These are phyloP conservation scores for Drosophila cognata DNA, from an alignment of 2,888 invertebrate genomes.

Conservation along the genomic window DNA sequence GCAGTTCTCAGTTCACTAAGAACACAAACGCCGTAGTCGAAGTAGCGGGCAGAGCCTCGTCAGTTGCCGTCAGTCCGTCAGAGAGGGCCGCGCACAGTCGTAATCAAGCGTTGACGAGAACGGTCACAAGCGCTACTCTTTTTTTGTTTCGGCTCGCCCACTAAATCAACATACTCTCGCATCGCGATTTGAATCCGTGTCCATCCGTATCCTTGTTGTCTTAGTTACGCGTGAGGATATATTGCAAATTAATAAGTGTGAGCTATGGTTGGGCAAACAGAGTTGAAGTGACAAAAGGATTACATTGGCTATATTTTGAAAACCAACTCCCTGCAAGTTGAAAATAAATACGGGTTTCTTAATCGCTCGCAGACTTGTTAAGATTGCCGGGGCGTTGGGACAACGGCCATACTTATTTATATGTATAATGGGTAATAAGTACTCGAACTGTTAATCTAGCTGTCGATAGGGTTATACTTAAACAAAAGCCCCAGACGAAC, in stretches of 20 bases:
- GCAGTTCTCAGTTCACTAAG: conserved; percentile 34
- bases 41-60: conserved; percentile 29
- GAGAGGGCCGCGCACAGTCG: conserved; percentile 64
- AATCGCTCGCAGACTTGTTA: conserved; percentile 62
- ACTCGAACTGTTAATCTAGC: conserved; percentile 41
- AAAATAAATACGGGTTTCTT: conserved; percentile 25
- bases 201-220: conserved; percentile 12
- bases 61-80: conserved; percentile 41
- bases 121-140: conserved; percentile 57
- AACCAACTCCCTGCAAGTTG: conserved; percentile 14
- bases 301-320: not conserved
- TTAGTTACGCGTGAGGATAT: conserved; percentile 7
- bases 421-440: conserved; percentile 12
- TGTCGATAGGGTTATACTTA: conserved; percentile 23
- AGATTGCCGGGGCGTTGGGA: conserved; percentile 52
- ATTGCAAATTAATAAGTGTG: conserved; percentile 37
- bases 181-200: conserved; percentile 9
- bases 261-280: conserved; percentile 32
- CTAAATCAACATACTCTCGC: conserved; percentile 14
- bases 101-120: conserved; percentile 68
- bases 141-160: conserved; percentile 16
- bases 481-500: conserved; percentile 17
- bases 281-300: conserved; percentile 24
- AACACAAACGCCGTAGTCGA: conserved; percentile 51
- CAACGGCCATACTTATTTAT: conserved; percentile 10